Evolutionary conservation across 2,888 invertebrate species (phyloP).

Genomic region (Drosophila sordidula): DNA sequence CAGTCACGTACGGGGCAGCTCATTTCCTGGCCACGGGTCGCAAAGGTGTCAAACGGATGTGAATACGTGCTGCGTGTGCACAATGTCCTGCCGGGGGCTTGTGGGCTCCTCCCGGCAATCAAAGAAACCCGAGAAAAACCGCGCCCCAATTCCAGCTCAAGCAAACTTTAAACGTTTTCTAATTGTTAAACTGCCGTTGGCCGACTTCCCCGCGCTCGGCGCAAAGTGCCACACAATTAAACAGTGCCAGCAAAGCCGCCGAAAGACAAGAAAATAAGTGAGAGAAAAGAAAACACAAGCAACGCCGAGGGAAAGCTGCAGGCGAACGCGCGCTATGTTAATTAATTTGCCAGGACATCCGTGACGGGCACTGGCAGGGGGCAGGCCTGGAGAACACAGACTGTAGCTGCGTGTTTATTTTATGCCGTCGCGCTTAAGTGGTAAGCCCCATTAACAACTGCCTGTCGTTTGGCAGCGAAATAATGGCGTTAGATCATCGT

Average conservation of each 20-base stretch:
- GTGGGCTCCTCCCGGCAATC: conserved; percentile 36
- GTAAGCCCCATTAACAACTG: conserved; percentile 82
- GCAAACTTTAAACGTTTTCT: conserved; percentile 80
- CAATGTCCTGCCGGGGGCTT: conserved; percentile 54
- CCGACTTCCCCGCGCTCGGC: conserved; percentile 19
- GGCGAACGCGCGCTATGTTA: conserved; percentile 71
- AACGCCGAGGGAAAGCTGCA: conserved; percentile 39
- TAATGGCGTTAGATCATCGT: conserved; percentile 81
- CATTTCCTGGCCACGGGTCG: conserved; percentile 76
- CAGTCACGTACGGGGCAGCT: conserved; percentile 79
- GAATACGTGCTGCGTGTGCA: conserved; percentile 75
- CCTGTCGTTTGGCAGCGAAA: conserved; percentile 77
- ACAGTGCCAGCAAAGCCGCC: conserved; percentile 46
- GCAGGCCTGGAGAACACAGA: conserved; percentile 14
- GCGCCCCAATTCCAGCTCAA: conserved; percentile 41
- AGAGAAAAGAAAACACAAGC: conserved; percentile 13
- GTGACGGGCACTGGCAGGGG: conserved; percentile 34
- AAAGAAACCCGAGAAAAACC: conserved; percentile 39
- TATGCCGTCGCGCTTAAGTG: conserved; percentile 80
- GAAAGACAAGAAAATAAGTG: conserved; percentile 59
- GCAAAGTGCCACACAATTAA: conserved; percentile 66
- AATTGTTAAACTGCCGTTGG: conserved; percentile 77
- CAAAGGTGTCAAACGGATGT: conserved; percentile 81
- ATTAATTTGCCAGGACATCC: conserved; percentile 82
- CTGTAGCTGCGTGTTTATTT: conserved; percentile 72